These are phyloP conservation scores for Oreochromis grahami DNA, from an alignment of 2,797 vertebrate species.

Conservation along the genomic window DNA sequence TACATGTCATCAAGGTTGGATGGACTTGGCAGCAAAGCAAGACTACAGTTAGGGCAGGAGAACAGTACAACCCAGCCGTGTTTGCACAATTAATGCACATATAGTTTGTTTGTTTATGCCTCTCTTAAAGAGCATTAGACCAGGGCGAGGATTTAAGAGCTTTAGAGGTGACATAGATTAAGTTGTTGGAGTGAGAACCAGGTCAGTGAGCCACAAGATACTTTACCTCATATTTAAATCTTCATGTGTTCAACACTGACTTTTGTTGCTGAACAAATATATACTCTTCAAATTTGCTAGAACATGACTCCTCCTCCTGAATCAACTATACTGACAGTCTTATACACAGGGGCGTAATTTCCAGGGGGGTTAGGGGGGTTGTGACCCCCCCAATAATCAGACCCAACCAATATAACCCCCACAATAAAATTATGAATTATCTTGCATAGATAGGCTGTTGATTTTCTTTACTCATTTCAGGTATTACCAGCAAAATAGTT, in stretches of 20 bases:
- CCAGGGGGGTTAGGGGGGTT: too few relatives aligned
- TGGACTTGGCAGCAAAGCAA: conserved; percentile 27
- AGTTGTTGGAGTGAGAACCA: conserved; percentile 39
- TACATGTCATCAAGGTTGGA: conserved; percentile 42
- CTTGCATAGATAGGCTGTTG: too few relatives aligned
- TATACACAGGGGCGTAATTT: too few relatives aligned
- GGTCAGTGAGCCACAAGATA: conserved; percentile 34
- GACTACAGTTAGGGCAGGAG: neutral
- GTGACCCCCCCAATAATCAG: too few relatives aligned
- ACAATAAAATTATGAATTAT: too few relatives aligned
- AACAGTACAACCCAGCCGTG: neutral
- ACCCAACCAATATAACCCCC: too few relatives aligned
- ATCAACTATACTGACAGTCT: neutral
- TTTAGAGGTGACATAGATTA: conserved; percentile 40
- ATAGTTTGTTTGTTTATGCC: conserved; percentile 14
- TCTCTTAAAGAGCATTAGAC: conserved; percentile 34
- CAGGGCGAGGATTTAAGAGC: conserved; percentile 37
- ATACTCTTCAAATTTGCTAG: neutral
- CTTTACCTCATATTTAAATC: conserved; percentile 27
- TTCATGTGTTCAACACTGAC: neutral
- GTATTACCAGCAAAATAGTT: too few relatives aligned
- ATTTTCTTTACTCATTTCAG: too few relatives aligned
- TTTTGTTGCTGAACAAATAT: neutral
- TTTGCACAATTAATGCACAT: conserved; percentile 9
- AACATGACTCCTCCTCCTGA: neutral